phyloP scores from a whole-genome alignment of 2,113 vertebrate species.

The Thalassarche chlororhynchos region DNA sequence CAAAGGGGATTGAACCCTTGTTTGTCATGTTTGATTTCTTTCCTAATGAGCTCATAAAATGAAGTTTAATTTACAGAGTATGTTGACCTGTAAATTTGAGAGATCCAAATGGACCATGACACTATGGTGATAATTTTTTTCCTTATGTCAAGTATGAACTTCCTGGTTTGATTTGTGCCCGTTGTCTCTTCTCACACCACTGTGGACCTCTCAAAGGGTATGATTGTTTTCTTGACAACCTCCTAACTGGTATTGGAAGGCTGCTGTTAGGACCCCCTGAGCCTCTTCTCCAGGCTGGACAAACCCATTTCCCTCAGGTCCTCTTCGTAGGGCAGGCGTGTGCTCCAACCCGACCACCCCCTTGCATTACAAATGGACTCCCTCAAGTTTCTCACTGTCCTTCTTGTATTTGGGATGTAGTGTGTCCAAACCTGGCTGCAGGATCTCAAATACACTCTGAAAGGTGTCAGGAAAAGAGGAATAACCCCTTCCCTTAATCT shows the following conservation, averaged over 20 bases:
- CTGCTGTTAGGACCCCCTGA: neutral
- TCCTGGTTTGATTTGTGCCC: neutral
- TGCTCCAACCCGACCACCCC: neutral
- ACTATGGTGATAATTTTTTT: neutral
- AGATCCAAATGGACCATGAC: neutral
- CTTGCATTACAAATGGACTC: neutral
- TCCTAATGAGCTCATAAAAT: neutral
- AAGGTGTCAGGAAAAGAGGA: neutral
- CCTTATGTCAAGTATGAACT: neutral
- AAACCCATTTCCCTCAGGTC: neutral
- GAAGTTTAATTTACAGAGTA: neutral
- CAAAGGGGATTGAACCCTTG: neutral
- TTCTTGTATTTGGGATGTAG: neutral
- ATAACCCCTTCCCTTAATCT: neutral
- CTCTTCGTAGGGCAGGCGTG: fast-evolving
- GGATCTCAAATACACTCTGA: neutral
- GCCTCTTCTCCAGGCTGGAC: neutral
- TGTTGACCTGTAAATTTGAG: neutral
- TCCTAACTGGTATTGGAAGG: neutral
- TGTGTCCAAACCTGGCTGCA: neutral
- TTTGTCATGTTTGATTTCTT: neutral
- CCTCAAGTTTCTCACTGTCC: neutral
- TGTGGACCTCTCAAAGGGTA: neutral
- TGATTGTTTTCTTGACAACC: neutral
- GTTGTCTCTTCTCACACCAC: neutral